Conservation (phyloP, 2,113 vertebrate genomes). For the Chloropsis hardwickii region DNA sequence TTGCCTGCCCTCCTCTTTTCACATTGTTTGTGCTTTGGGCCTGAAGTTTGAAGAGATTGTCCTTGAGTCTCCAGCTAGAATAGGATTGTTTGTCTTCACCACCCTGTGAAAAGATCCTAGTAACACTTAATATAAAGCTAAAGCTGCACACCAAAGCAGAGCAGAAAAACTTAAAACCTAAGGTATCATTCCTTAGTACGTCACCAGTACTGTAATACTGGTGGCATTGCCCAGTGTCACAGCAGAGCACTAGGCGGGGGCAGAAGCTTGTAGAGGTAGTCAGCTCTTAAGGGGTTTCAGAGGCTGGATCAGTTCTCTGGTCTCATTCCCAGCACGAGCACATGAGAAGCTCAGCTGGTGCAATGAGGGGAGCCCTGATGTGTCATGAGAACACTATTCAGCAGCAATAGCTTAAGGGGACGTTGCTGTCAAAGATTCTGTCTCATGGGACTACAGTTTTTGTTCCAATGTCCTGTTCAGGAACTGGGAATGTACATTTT, state of each 20-base stretch:
- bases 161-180: too few relatives aligned
- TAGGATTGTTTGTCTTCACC: too few relatives aligned
- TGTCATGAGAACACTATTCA: neutral
- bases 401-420: neutral
- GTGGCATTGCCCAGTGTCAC: neutral
- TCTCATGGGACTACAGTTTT: neutral
- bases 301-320: neutral
- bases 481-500: neutral
- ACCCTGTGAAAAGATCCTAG: too few relatives aligned
- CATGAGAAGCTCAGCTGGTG: neutral
- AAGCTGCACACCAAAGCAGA: too few relatives aligned
- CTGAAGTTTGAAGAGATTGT: too few relatives aligned
- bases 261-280: neutral
- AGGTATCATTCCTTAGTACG: too few relatives aligned
- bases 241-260: neutral
- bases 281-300: neutral
- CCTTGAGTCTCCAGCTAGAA: too few relatives aligned
- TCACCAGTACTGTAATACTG: accelerated
- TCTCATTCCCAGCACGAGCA: accelerated
- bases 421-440: neutral
- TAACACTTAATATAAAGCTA: too few relatives aligned
- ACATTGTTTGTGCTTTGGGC: too few relatives aligned
- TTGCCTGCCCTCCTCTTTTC: too few relatives aligned
- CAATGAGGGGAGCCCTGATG: accelerated
- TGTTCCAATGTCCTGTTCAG: neutral